Evolutionary conservation across 2,797 vertebrate species (phyloP), one percentile per base, ranked within the genome.

Genomic region (Emydoidea blandingii): DNA sequence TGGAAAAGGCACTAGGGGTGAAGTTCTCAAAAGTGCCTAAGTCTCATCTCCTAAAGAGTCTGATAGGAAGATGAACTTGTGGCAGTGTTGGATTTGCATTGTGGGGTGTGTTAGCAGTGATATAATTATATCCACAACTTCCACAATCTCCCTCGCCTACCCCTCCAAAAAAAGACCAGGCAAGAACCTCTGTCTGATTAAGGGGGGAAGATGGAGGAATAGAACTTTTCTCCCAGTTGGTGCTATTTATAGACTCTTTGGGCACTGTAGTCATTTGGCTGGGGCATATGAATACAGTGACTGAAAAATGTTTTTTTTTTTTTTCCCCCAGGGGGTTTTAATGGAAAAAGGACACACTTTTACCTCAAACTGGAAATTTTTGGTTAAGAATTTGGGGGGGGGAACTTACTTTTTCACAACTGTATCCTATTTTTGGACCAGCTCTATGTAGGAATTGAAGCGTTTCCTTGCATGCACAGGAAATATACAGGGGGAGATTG

Each of bases 1-100:
- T 54, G 50, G 89, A 78, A 80, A 82, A 65, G 25, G 8, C 34
- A 6, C 0, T 0, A 8, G 16, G 56, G 82, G 11, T 79, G 52
- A 53, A 90, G 59, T 23, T 27, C 3, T 5, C 49, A 86, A 88
- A 49, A 31, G 15, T 31, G 21, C 49, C 23, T 49, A 86, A 65
- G 8, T 25, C 47, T 41, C 83, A 54, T 0, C 44, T 44, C 83
- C 68, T 18, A 37, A 68, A 65, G 15, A 68, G 18, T 65, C 62
- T n/a, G 15, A n/a, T n/a, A n/a, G 62, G 18, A 12, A n/a, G 62
- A 19, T 19, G 34, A 65, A 65, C 34, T n/a, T n/a, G 16, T 21
- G 62, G 16, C 19, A 19, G 34, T 68, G 62, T 18, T 68, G 34
- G 34, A 68, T 21, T 68, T n/a, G 62, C 34, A n/a, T 68, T 10